Evolutionary conservation across 92 coral and sea anemone genomes (phyloP).

Genomic region (Bergia puertoricense): DNA sequence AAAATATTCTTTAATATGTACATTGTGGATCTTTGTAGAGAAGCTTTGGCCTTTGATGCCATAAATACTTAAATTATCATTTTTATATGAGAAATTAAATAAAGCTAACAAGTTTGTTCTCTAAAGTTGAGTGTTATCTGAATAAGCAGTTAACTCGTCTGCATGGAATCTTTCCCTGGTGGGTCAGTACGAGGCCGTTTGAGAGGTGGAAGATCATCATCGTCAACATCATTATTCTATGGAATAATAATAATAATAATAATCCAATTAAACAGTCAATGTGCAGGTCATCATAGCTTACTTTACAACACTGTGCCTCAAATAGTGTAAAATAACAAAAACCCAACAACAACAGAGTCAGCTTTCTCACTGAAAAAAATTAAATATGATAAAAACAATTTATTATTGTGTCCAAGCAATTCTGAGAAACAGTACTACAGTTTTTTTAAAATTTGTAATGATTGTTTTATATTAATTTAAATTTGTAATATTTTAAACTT

Average conservation of each 20-base stretch:
- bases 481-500: too few relatives aligned
- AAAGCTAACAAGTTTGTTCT: constrained; percentile 13
- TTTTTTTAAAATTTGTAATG: too few relatives aligned
- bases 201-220: constrained; percentile 60
- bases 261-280: too few relatives aligned
- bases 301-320: too few relatives aligned
- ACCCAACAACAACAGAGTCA: too few relatives aligned
- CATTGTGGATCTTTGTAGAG: neutral
- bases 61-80: constrained; percentile 35
- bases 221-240: constrained; percentile 47
- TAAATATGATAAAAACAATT: too few relatives aligned
- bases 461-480: too few relatives aligned
- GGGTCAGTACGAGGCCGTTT: constrained; percentile 51
- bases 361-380: too few relatives aligned
- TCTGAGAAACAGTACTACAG: too few relatives aligned
- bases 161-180: constrained; percentile 29
- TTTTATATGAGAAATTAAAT: constrained; percentile 20
- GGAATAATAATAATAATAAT: neutral
- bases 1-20: constrained; percentile 15
- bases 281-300: too few relatives aligned
- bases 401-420: too few relatives aligned
- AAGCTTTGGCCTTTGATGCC: constrained; percentile 23
- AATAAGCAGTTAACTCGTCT: constrained; percentile 34
- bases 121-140: neutral
- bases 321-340: too few relatives aligned